Conservation (phyloP, 1,140 invertebrate species). For the Drosophila azteca region DNA sequence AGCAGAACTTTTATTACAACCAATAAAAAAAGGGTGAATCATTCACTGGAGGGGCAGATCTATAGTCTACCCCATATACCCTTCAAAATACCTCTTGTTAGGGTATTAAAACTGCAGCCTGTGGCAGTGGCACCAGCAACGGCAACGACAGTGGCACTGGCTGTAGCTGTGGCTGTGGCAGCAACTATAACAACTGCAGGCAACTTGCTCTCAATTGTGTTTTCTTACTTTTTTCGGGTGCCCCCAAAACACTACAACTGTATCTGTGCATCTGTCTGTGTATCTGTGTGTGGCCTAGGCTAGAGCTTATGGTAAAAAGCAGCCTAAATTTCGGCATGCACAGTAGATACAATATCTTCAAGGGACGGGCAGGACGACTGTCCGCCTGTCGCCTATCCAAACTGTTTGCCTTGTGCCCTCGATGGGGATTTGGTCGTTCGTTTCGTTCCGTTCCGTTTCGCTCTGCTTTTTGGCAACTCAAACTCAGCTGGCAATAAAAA, state of each 20-base stretch:
- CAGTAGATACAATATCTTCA: conserved; percentile 35
- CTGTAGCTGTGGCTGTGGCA: neutral
- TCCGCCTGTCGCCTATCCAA: conserved; percentile 32
- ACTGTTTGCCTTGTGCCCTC: conserved; percentile 52
- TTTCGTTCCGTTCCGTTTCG: neutral
- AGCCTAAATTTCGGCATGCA: conserved; percentile 51
- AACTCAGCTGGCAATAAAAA: conserved; percentile 42
- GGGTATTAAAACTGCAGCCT: conserved; percentile 11
- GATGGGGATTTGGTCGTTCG: conserved; percentile 11
- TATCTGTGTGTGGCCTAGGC: conserved; percentile 1
- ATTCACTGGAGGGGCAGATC: too few species aligned
- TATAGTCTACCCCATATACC: too few species aligned
- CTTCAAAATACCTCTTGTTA: neutral
- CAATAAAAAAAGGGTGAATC: too few species aligned
- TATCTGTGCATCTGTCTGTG: conserved; percentile 12
- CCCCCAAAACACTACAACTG: neutral
- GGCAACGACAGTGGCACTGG: conserved; percentile 2
- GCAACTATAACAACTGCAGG: conserved; percentile 44
- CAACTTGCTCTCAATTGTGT: conserved; percentile 44
- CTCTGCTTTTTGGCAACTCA: conserved; percentile 37
- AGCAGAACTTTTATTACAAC: too few species aligned
- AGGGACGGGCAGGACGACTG: neutral
- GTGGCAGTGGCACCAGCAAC: neutral
- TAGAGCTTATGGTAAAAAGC: conserved; percentile 53
- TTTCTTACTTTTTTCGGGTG: conserved; percentile 22